Base-by-base conservation (phyloP, 2,888 invertebrate species). In the Leucoptera coffeella region DNA sequence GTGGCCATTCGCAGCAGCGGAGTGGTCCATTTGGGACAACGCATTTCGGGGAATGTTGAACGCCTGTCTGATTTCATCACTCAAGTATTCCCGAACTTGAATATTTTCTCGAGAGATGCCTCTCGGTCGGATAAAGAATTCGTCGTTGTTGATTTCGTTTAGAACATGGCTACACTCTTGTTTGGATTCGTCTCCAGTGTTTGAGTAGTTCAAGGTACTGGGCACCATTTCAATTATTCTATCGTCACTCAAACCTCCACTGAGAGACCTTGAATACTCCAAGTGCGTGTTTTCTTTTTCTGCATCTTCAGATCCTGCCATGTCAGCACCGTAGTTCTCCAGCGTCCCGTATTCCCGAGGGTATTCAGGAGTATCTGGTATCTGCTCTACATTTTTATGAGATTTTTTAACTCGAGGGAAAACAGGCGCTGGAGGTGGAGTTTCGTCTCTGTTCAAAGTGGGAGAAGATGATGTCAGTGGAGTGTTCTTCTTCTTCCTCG, bases 71-170 rank as follows among this genome's bases (percentile, higher is more conserved):
- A 89, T 84, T 58, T 88, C 87, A 27, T 79, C 78, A 42, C 82
- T 84, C 29, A 88, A 73, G 44, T 84, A 86, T 50, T 80, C 77
- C 32, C 85, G 82, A 30, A 86, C 74, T 53, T 83, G 82, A 46
- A 87, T 84, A 59, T 87, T 82, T 54, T 87, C 87, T 43, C 82
- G 81, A 35, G 87, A 86, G 44, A 87, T 81, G 33, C 86, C 88
- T 48, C 85, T 81, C 53, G 84, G 83, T 38, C 88, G 75, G 32
- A 89, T 69, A 50, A 88, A 87, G 65, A 89, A 90, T 61, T 90
- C 88, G 53, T 90, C 89, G 22, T 86, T 85, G 47, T 88, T 82
- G 36, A 89, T 85, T 64, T 89, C 87, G 59, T 89, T 89, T 42
- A 90, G 76, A 3, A 86, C 82, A 50, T 54, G 65, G 40, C 57